Conservation (phyloP, 2,113 vertebrate genomes). For the Cervus canadensis region DNA sequence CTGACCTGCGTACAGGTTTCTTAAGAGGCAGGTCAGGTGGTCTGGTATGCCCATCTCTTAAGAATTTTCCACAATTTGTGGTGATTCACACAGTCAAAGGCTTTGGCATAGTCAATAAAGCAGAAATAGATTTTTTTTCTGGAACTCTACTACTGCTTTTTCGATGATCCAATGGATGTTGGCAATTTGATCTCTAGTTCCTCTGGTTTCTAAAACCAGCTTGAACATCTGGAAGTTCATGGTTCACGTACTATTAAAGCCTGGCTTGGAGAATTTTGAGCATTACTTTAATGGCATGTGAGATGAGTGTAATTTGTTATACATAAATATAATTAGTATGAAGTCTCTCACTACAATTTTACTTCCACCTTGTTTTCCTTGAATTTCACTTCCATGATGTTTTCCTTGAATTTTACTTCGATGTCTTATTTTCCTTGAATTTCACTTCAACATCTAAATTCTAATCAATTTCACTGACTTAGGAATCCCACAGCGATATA, state of each 20-base stretch:
- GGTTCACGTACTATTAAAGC: neutral
- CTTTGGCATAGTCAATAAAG: neutral
- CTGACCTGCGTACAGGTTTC: neutral
- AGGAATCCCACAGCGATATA: neutral
- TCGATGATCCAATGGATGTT: neutral
- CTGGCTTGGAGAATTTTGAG: neutral
- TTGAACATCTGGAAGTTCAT: neutral
- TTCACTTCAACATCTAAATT: neutral
- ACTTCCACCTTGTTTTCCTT: neutral
- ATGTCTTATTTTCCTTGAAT: neutral
- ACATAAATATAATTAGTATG: neutral
- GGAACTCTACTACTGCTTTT: neutral
- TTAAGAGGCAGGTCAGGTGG: neutral
- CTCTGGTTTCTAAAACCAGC: neutral
- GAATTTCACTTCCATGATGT: neutral
- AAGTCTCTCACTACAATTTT: neutral
- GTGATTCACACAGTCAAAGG: neutral
- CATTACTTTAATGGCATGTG: neutral
- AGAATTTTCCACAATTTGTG: neutral
- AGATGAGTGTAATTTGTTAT: neutral
- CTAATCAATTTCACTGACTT: neutral
- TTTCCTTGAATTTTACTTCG: no score
- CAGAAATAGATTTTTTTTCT: neutral
- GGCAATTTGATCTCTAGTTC: neutral
- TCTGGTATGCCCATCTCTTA: neutral